phyloP scores from a whole-genome alignment of 2,113 vertebrate species.

The Anarrhichthys ocellatus region DNA sequence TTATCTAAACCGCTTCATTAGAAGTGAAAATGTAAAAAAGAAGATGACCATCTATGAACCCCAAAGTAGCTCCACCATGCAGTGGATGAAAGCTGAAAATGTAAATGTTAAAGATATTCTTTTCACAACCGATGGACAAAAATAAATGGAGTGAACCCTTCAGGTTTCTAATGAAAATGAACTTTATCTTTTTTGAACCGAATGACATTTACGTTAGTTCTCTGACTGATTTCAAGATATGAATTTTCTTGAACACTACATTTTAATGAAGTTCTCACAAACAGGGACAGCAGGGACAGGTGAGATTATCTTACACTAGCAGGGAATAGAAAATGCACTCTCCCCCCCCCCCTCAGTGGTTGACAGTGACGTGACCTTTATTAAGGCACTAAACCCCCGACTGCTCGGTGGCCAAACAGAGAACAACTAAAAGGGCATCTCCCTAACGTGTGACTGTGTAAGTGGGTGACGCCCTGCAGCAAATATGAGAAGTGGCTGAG shows the following conservation, averaged over 20 bases:
- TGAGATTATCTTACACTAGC: conserved; percentile 4
- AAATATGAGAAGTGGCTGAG: conserved; percentile 28
- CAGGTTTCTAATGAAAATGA: background rate
- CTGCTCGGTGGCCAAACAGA: conserved; percentile 40
- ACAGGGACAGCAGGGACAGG: background rate
- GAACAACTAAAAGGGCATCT: conserved; percentile 57
- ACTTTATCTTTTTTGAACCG: background rate
- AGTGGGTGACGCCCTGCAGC: conserved; percentile 49
- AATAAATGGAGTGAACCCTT: background rate
- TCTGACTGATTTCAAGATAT: background rate
- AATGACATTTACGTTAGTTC: conserved; percentile 13
- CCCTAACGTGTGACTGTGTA: conserved; percentile 43
- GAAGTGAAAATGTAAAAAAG: background rate
- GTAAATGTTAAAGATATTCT: background rate
- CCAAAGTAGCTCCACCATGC: background rate
- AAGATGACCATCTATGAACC: background rate
- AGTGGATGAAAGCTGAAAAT: background rate
- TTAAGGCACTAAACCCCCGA: conserved; percentile 47
- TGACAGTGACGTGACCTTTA: conserved; percentile 67
- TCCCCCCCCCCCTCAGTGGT: background rate
- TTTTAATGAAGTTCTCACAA: background rate
- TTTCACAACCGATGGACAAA: background rate
- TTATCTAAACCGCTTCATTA: background rate
- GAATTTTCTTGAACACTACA: background rate
- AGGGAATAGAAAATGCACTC: conserved; percentile 43